Percentiles rank a stretch among this genome's conserved stretches.
Evolutionary conservation across 1,140 invertebrate genomes (phyloP).

Genomic region (Trachymyrmex septentrionalis): DNA sequence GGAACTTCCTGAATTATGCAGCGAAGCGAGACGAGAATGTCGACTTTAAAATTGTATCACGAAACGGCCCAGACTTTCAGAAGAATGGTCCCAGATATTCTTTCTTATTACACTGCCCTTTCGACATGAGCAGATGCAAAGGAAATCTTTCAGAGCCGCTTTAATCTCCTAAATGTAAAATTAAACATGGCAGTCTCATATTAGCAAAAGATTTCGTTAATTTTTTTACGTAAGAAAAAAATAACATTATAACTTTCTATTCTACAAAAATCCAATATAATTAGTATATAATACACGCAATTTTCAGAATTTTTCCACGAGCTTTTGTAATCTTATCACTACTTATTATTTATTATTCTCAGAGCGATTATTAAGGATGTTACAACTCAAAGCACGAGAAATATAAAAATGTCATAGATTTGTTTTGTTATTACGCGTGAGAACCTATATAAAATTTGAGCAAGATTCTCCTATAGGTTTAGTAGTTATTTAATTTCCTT

Average conservation of each 20-base stretch:
- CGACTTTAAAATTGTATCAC: slow-evolving; percentile 62
- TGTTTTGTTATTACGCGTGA: too few species aligned
- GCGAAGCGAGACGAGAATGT: slow-evolving; percentile 32
- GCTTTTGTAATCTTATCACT: not conserved
- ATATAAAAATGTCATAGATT: too few species aligned
- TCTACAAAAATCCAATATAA: not conserved
- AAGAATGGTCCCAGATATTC: slow-evolving; percentile 30
- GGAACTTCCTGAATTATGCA: slow-evolving; percentile 62
- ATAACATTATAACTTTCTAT: not conserved
- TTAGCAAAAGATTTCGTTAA: slow-evolving; percentile 22
- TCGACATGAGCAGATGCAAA: slow-evolving; percentile 38
- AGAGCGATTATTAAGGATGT: not conserved
- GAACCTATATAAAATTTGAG: too few species aligned
- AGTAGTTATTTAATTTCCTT: too few species aligned
- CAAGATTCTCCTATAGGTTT: too few species aligned
- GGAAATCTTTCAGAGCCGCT: not conserved
- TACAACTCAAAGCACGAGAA: too few species aligned
- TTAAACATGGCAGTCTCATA: slow-evolving; percentile 19
- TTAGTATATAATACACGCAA: too few species aligned
- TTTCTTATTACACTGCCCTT: slow-evolving; percentile 41
- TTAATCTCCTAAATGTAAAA: slow-evolving; percentile 41
- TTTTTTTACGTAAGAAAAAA: slow-evolving; percentile 10
- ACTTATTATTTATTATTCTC: not conserved
- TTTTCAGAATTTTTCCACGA: not conserved
- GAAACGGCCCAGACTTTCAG: slow-evolving; percentile 33